phyloP scores from a whole-genome alignment of 2,113 vertebrate genomes.

The Lamprologus speciosus region DNA sequence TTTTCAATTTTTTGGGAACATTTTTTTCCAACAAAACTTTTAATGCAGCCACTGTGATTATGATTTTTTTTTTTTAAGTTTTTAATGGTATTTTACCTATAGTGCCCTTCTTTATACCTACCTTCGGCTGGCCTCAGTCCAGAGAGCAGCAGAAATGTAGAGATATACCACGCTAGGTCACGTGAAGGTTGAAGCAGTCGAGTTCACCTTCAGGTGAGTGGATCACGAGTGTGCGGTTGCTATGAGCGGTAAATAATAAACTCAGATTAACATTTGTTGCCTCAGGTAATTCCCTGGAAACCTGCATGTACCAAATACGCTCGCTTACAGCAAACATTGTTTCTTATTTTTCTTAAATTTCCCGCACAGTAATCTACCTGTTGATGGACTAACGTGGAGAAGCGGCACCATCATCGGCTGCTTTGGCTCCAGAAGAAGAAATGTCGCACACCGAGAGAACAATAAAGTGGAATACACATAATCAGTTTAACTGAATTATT shows the following conservation, averaged over 20 bases:
- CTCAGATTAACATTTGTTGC: not conserved
- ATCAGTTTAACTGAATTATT: not conserved
- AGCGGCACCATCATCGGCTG: not conserved
- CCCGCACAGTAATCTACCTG: not conserved
- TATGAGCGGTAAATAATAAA: not conserved
- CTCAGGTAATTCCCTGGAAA: not conserved
- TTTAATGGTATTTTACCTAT: not conserved
- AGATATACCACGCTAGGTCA: not conserved
- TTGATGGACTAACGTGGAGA: not conserved
- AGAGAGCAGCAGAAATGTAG: not conserved
- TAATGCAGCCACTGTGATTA: not conserved
- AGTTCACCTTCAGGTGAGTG: not conserved
- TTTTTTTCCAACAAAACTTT: not conserved
- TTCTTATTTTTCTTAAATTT: not conserved
- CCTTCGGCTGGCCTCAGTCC: not conserved
- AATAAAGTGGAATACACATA: not conserved
- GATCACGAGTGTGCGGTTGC: not conserved
- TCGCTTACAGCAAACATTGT: not conserved
- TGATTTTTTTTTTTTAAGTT: accelerated
- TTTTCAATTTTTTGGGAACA: not conserved
- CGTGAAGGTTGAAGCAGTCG: not conserved
- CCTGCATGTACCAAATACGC: not conserved
- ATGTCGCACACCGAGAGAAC: not conserved
- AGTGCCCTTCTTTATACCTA: not conserved
- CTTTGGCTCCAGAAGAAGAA: not conserved